Evolutionary conservation across 1,140 invertebrate species (phyloP).

Genomic region (Thereuonema tuberculata): DNA sequence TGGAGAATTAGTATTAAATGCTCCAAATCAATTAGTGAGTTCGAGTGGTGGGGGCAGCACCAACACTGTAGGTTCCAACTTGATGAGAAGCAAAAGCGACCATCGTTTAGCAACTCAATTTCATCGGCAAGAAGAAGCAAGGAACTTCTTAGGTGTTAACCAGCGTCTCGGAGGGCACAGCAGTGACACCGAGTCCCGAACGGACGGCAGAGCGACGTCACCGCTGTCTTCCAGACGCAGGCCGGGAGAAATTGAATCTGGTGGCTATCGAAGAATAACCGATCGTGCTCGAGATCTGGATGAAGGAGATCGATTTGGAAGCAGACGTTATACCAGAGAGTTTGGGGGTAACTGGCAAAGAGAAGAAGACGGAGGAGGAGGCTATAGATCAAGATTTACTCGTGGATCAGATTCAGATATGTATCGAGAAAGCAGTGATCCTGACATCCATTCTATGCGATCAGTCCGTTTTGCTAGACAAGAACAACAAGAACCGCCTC

Average conservation of each 20-base stretch:
- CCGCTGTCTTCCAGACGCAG: not conserved
- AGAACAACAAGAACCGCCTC: constrained; percentile 16
- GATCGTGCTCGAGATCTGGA: not conserved
- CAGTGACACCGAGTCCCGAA: constrained; percentile 43
- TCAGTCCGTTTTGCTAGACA: constrained; percentile 37
- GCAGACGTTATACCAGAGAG: constrained; percentile 50
- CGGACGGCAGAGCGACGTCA: constrained; percentile 33
- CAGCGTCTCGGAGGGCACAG: constrained; percentile 40
- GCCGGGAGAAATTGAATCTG: not conserved
- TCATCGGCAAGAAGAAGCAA: constrained; percentile 58
- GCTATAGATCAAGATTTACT: constrained; percentile 26
- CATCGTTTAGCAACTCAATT: constrained; percentile 79
- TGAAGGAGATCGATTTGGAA: constrained; percentile 1
- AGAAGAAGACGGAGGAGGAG: constrained; percentile 42
- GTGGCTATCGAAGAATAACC: not conserved
- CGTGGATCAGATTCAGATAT: constrained; percentile 9
- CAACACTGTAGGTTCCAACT: constrained; percentile 38
- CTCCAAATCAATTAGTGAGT: constrained; percentile 37
- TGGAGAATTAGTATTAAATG: constrained; percentile 68
- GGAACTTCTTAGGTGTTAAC: constrained; percentile 28
- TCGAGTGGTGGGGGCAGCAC: too few species aligned
- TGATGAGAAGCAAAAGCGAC: constrained; percentile 87
- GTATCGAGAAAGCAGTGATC: constrained; percentile 13
- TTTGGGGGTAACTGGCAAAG: constrained; percentile 41
- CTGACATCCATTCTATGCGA: not conserved